Percentiles rank a stretch among this genome's conserved stretches.
These are phyloP conservation scores for Lithosia quadra DNA, from an alignment of 2,888 invertebrate genomes.

Conservation along the genomic window DNA sequence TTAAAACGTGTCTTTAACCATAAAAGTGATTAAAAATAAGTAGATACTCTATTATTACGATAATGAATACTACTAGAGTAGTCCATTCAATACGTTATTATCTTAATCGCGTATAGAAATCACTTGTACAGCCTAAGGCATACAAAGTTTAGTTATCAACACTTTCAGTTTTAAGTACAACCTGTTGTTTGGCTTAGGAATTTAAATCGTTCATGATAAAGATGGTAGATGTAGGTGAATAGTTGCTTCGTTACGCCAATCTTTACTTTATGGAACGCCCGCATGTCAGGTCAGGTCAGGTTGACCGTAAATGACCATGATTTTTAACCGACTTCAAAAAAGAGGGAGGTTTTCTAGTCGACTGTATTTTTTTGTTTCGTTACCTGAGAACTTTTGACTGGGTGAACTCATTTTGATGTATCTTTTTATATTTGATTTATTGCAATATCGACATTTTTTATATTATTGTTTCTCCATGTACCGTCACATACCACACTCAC, in stretches of 20 bases:
- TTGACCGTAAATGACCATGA: too few species aligned
- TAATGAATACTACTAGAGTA: not conserved
- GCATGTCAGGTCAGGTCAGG: too few species aligned
- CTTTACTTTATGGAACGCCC: too few species aligned
- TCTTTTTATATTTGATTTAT: too few species aligned
- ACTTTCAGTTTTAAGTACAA: slow-evolving; percentile 39
- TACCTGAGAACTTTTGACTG: too few species aligned
- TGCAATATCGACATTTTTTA: too few species aligned
- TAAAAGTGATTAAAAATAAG: not conserved
- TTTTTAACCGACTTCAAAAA: too few species aligned
- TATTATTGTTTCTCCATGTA: too few species aligned
- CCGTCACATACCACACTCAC: too few species aligned
- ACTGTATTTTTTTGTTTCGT: too few species aligned
- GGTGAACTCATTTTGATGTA: too few species aligned
- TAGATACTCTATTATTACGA: slow-evolving; percentile 2
- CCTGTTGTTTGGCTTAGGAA: slow-evolving; percentile 13
- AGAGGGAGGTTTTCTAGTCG: too few species aligned
- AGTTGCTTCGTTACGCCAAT: slow-evolving; percentile 3
- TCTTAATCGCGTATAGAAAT: slow-evolving; percentile 10
- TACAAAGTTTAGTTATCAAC: slow-evolving; percentile 12
- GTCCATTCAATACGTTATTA: slow-evolving; percentile 15
- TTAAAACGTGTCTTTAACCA: not conserved
- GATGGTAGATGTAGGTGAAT: slow-evolving; percentile 17
- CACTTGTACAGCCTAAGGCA: slow-evolving; percentile 19
- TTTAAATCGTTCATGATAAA: slow-evolving; percentile 17